Percentiles rank a stretch among this genome's conserved stretches.
Evolutionary conservation across 2,113 vertebrate genomes (phyloP).

Genomic region (Oplegnathus fasciatus): DNA sequence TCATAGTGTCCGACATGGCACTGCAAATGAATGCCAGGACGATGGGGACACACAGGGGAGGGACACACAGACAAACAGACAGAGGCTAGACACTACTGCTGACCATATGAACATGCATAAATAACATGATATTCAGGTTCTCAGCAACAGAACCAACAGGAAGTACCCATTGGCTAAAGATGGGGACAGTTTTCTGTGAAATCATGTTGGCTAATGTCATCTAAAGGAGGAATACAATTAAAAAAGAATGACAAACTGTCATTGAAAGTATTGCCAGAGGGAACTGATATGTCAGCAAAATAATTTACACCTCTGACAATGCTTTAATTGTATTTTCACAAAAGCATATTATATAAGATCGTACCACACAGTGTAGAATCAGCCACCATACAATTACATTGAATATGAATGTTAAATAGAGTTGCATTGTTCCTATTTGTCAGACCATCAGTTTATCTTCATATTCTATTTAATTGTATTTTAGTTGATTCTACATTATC

Average conservation of each 20-base stretch:
- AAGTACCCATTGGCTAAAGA: slow-evolving; percentile 21
- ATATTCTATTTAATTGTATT: not conserved
- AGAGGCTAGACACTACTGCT: slow-evolving; percentile 40
- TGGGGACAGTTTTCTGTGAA: slow-evolving; percentile 25
- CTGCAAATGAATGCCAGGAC: slow-evolving; percentile 82
- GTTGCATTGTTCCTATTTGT: not conserved
- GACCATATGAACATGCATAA: slow-evolving; percentile 52
- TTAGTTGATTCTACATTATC: slow-evolving; percentile 23
- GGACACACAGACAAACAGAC: slow-evolving; percentile 66
- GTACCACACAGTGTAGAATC: slow-evolving; percentile 25
- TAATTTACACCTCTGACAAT: slow-evolving; percentile 43
- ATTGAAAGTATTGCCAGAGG: slow-evolving; percentile 56
- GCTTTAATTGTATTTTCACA: slow-evolving; percentile 50
- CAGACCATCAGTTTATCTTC: not conserved
- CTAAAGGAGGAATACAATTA: slow-evolving; percentile 34
- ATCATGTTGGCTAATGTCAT: slow-evolving; percentile 38
- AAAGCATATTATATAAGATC: slow-evolving; percentile 17
- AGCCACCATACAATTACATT: slow-evolving; percentile 12
- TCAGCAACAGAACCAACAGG: slow-evolving; percentile 31
- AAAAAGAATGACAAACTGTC: slow-evolving; percentile 39
- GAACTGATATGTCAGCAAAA: slow-evolving; percentile 17
- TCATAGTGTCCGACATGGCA: slow-evolving; percentile 93
- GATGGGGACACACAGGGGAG: slow-evolving; percentile 59
- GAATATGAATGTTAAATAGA: slow-evolving; percentile 4
- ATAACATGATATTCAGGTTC: slow-evolving; percentile 55